Conservation (phyloP, 2,113 vertebrate species). For the Actenoides lindsayi region DNA sequence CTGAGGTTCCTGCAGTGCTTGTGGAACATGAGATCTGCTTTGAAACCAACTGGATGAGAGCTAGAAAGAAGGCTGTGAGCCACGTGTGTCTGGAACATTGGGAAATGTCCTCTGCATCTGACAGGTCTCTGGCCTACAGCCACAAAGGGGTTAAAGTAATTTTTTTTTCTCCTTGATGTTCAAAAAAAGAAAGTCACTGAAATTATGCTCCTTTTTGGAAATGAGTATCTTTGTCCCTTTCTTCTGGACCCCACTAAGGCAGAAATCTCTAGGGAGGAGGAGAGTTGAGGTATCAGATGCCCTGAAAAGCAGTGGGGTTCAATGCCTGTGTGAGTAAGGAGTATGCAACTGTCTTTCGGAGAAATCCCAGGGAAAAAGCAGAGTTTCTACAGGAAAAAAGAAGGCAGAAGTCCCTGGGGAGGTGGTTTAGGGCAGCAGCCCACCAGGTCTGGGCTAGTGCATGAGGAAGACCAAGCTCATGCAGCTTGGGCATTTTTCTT, state of each 20-base stretch:
- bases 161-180: background rate
- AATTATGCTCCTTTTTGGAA: background rate
- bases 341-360: background rate
- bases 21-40: background rate
- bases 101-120: background rate
- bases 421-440: background rate
- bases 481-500: background rate
- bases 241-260: background rate
- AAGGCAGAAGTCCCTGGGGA: background rate
- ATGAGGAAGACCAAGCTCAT: fast-evolving
- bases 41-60: background rate
- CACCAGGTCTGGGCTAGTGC: background rate
- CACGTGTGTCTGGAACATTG: fast-evolving
- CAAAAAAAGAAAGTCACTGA: background rate
- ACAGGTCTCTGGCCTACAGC: background rate
- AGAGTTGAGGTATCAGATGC: background rate
- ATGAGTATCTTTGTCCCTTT: background rate
- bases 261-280: background rate
- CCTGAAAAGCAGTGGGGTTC: background rate
- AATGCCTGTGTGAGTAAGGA: background rate
- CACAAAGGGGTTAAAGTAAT: background rate
- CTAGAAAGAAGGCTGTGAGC: background rate
- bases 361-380: background rate
- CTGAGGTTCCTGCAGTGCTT: background rate
- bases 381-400: background rate